A percentile compares a stretch with the other conserved stretches of the same genome.
phyloP scores from a whole-genome alignment of 2,113 vertebrate species.

The Crotalus horridus region DNA sequence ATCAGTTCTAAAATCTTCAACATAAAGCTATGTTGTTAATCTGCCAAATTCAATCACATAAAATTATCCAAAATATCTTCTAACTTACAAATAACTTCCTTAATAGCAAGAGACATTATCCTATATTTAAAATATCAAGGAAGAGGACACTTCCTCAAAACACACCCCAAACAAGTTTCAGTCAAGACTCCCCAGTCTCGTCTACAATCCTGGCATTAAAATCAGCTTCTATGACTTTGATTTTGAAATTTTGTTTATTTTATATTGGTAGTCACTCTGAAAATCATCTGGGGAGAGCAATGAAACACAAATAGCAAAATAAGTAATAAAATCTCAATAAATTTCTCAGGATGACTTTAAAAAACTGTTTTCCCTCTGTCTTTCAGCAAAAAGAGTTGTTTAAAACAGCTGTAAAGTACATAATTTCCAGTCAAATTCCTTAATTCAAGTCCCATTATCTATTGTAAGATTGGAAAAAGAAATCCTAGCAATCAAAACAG shows the following conservation, averaged over 20 bases:
- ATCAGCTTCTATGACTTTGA: not conserved
- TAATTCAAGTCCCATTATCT: not conserved
- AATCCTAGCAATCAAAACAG: not conserved
- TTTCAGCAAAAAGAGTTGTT: not conserved
- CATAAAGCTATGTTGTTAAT: not conserved
- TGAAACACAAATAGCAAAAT: not conserved
- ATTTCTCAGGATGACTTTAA: not conserved
- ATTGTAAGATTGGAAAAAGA: not conserved
- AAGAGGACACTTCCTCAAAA: not conserved
- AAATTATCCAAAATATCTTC: not conserved
- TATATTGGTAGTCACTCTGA: not conserved
- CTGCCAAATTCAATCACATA: not conserved
- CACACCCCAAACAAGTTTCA: not conserved
- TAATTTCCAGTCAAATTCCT: not conserved
- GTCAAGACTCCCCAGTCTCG: not conserved
- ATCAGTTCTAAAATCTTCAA: not conserved
- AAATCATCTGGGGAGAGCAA: not conserved
- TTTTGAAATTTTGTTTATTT: not conserved
- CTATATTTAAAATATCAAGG: not conserved
- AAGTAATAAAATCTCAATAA: not conserved
- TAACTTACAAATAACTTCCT: not conserved
- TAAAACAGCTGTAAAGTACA: not conserved
- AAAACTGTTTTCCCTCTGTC: not conserved
- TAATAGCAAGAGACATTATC: not conserved
- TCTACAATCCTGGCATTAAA: not conserved